Conservation (phyloP, 2,113 vertebrate genomes). For the Pavo muticus region DNA sequence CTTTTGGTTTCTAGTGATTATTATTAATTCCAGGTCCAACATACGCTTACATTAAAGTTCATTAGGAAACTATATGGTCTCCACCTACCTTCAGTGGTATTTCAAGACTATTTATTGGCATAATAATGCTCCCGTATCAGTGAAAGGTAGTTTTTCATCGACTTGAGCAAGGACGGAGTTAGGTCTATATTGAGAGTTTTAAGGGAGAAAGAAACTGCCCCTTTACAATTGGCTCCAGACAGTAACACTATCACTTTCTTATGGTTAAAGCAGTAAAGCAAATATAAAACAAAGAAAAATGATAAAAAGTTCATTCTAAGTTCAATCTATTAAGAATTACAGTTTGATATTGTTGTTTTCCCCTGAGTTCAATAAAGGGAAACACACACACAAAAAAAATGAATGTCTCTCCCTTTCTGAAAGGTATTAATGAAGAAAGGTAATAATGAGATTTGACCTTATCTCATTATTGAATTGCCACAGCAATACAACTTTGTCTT, state of each 20-base stretch:
- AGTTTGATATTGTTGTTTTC: conserved; percentile 53
- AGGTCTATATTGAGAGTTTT: background rate
- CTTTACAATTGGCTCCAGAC: conserved; percentile 12
- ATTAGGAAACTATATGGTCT: background rate
- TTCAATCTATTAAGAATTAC: conserved; percentile 41
- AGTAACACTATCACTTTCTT: background rate
- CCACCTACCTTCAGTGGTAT: conserved; percentile 42
- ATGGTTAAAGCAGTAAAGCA: background rate
- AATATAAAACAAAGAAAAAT: conserved; percentile 31
- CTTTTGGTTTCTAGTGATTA: background rate
- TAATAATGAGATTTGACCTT: conserved; percentile 3
- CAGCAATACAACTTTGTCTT: background rate
- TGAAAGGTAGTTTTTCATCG: conserved; percentile 32
- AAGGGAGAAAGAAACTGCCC: background rate
- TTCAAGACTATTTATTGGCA: background rate
- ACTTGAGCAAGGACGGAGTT: background rate
- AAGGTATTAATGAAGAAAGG: background rate
- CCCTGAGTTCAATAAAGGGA: conserved; percentile 31
- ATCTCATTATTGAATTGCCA: background rate
- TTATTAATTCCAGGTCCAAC: conserved; percentile 1
- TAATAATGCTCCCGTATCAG: background rate
- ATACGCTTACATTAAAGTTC: conserved; percentile 32
- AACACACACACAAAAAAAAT: background rate
- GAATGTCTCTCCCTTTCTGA: background rate
- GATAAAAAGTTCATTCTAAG: conserved; percentile 60